Evolutionary conservation across 2,113 vertebrate genomes (phyloP).

Genomic region (Heteronetta atricapilla): DNA sequence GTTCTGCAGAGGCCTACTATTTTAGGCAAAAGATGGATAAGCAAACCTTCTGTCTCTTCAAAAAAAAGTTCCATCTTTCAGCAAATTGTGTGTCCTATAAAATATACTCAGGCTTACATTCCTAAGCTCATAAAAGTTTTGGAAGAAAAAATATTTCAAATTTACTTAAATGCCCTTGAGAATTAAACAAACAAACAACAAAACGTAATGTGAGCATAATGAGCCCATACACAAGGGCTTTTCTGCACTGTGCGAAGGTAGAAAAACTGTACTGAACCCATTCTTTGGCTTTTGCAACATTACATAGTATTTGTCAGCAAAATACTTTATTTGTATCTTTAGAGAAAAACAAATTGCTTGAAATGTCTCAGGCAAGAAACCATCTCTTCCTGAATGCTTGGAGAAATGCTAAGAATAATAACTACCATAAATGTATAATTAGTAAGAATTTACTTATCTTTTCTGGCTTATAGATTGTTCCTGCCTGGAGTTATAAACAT

Average conservation of each 20-base stretch:
- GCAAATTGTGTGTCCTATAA: background rate
- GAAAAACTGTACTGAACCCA: background rate
- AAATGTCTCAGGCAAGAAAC: background rate
- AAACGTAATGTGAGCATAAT: background rate
- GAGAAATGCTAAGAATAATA: background rate
- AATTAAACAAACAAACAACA: background rate
- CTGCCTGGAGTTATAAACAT: background rate
- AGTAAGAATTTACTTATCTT: background rate
- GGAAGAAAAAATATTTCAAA: background rate
- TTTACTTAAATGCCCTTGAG: background rate
- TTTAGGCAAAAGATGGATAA: background rate
- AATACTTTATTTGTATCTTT: background rate
- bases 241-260: background rate
- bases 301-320: background rate
- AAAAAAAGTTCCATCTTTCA: background rate
- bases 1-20: background rate
- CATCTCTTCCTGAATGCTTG: background rate
- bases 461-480: background rate
- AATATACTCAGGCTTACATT: background rate
- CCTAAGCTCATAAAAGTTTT: background rate
- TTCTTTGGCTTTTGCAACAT: background rate
- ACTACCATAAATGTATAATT: background rate
- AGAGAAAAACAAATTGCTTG: background rate
- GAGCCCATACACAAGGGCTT: background rate
- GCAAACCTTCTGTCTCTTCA: background rate